Base-by-base conservation (phyloP, 2,797 vertebrate species). In the Chelon labrosus region DNA sequence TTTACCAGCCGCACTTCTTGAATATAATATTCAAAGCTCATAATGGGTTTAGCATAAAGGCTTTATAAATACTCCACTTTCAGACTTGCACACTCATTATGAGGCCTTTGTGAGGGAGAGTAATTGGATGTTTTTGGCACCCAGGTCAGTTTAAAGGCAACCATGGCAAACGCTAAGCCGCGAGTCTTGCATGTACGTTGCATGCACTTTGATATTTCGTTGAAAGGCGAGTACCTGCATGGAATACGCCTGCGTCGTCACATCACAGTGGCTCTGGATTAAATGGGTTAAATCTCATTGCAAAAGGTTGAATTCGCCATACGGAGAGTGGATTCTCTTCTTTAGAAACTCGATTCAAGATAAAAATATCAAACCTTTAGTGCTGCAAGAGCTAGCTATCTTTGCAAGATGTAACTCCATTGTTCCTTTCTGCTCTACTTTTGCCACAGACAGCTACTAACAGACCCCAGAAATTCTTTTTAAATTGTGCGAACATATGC, bases 71-170 rank as follows among this genome's bases (percentile, higher is more conserved):
- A 56, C 59, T 51, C 54, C n/a, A 27, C 69, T 64, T 47, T 38
- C 17, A 54, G 51, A 38, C 60, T 59, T 63, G 57, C 62, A 65
- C 58, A 11, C 44, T 67, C 51, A 82, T 80, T 70, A 71, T 37
- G 60, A 58, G 10, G 56, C 61, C 46, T 62, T 62, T 83, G 51
- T 82, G 46, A 22, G 51, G 59, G 57, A 58, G 51, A 65, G 65
- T 73, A 72, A 85, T 62, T 75, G 80, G 60, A 69, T 50, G 69
- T 79, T 71, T 31, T 65, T 56, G 63, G 75, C 60, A 35, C 58
- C 19, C 55, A 13, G 67, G 74, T 52, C 65, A 64, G 51, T 56
- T 75, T 73, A 53, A 59, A 66, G 51, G 42, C 31, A 80, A 47
- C 70, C 52, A 50, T 35, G 19, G 51, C 38, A 61, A 59, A 68